phyloP scores from a whole-genome alignment of 2,888 invertebrate genomes.

The Sphinx pinastri region DNA sequence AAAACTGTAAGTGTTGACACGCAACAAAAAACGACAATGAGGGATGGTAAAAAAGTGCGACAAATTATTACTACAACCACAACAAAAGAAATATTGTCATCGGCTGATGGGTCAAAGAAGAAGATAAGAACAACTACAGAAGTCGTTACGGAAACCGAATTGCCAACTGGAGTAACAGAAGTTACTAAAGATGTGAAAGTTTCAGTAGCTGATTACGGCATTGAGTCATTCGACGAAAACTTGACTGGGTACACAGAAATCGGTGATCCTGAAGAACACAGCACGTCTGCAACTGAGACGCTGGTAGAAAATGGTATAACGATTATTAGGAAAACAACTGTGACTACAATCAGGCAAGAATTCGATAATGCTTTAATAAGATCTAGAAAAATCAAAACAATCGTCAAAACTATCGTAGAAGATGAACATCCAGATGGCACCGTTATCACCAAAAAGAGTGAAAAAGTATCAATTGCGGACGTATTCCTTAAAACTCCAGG shows the following conservation, averaged over 20 bases:
- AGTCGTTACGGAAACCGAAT: conserved; percentile 64
- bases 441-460: conserved; percentile 70
- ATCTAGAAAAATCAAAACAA: conserved; percentile 69
- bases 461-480: conserved; percentile 73
- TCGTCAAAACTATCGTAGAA: conserved; percentile 61
- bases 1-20: conserved; percentile 63
- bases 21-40: conserved; percentile 52
- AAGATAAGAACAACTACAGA: conserved; percentile 70
- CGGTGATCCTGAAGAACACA: conserved; percentile 59
- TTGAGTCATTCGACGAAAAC: conserved; percentile 63
- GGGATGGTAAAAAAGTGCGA: conserved; percentile 60
- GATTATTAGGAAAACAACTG: conserved; percentile 66
- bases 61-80: conserved; percentile 72
- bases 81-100: conserved; percentile 66
- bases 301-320: conserved; percentile 59
- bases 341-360: conserved; percentile 66
- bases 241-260: conserved; percentile 58
- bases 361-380: conserved; percentile 56
- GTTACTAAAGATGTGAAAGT: conserved; percentile 73
- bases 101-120: conserved; percentile 55
- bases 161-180: conserved; percentile 68
- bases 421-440: conserved; percentile 75
- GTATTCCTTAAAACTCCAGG: conserved; percentile 52
- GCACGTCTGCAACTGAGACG: conserved; percentile 52
- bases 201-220: conserved; percentile 64